phyloP scores from a whole-genome alignment of 2,797 vertebrate species.

The Sciurus vulgaris region DNA sequence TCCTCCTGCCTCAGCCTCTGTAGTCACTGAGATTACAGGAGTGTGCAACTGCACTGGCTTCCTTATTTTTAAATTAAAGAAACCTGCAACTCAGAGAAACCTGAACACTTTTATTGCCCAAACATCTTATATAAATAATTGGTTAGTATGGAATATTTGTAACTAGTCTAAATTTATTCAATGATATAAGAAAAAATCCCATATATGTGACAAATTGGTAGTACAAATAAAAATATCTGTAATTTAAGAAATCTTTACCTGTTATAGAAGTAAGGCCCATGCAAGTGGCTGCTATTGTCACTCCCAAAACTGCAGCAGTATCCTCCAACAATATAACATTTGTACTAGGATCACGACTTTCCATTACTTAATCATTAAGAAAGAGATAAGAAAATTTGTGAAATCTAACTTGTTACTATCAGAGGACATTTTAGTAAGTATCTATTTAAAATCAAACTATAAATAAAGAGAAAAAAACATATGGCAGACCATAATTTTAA shows the following conservation, averaged over 20 bases:
- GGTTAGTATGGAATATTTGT: background rate
- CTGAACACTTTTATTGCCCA: conserved; percentile 21
- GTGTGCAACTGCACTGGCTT: no score
- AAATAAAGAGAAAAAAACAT: conserved; percentile 47
- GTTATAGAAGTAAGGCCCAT: conserved; percentile 99
- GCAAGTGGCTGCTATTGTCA: conserved; percentile 94
- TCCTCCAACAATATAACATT: conserved; percentile 98
- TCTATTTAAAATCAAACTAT: conserved; percentile 44
- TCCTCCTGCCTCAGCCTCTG: no score
- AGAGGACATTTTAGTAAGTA: conserved; percentile 44
- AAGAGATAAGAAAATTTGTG: conserved; percentile 56
- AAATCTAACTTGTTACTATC: conserved; percentile 60
- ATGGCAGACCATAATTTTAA: conserved; percentile 36
- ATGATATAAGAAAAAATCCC: background rate
- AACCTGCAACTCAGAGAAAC: conserved; percentile 53
- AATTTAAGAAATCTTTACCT: conserved; percentile 88
- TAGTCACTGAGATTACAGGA: no score
- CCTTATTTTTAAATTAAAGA: conserved; percentile 51
- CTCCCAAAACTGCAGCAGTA: conserved; percentile 96
- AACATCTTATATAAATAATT: background rate
- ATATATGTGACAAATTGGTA: conserved; percentile 8
- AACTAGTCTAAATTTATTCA: conserved; percentile 62
- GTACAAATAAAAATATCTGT: background rate
- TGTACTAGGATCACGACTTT: conserved; percentile 97
- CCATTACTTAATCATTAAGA: conserved; percentile 91